Evolutionary conservation across 2,113 vertebrate genomes (phyloP), one percentile per base, ranked within the genome.

Genomic region (Hyperoodon ampullatus): DNA sequence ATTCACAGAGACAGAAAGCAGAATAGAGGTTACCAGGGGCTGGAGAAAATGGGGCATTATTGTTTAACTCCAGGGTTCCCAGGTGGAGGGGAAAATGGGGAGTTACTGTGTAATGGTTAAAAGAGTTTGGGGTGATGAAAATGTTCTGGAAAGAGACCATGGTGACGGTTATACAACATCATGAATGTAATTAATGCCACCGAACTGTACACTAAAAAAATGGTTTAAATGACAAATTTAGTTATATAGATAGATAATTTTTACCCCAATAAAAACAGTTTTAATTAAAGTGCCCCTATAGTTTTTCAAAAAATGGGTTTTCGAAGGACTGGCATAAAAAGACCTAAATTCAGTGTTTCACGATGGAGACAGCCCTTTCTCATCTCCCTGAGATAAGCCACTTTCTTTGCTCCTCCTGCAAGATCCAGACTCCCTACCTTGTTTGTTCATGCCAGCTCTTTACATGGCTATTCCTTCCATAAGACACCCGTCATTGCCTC

Each of bases 381-480:
- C n/a, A 15, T 44, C 33, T 68, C n/a, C 42, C 26, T 47, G 14
- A 81, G 39, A 30, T 53, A 28, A 75, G 60, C n/a, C 16, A 7
- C 28, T 6, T 24, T 30, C 87, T 53, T 39, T 8, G 5, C n/a
- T 70, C 14, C 42, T 39, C 50, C 75, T 33, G 13, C 35, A 65
- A 1, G 19, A 18, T 11, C n/a, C 5, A 4, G 33, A 74, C 21
- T 30, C 21, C 2, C 81, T 21, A 2, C 63, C 55, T 18, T 8
- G 19, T 12, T 23, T 42, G 9, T 33, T 19, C 35, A 15, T 23
- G 6, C 44, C 47, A 12, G 28, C 72, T 70, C 30, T 81, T 23
- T 28, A 10, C 15, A 33, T 8, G 18, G 85, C 66, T 14, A 0
- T 33, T 6, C 53, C 23, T 6, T 42, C 13, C 2, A 0, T 5